Evolutionary conservation across 2,888 invertebrate genomes (phyloP).

Genomic region (Coenonympha arcania): DNA sequence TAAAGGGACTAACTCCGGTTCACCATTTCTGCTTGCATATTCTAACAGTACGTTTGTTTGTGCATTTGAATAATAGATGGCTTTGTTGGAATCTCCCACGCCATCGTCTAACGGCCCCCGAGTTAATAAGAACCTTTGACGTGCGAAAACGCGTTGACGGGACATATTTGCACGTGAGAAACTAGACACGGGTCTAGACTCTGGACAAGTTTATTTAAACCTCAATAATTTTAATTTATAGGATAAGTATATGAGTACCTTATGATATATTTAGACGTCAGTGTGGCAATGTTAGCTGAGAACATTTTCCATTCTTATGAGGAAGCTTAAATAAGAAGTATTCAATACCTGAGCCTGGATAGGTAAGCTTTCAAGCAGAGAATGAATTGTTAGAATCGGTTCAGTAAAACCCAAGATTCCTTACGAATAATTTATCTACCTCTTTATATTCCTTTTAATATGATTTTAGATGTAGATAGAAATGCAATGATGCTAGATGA

Average conservation of each 20-base stretch:
- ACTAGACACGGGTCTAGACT: neutral
- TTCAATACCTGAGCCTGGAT: no score
- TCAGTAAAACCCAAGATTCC: no score
- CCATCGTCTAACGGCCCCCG: conserved; percentile 51
- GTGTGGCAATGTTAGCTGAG: no score
- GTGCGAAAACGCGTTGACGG: conserved; percentile 46
- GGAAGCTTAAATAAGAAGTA: no score
- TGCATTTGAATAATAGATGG: conserved; percentile 20
- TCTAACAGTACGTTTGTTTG: conserved; percentile 20
- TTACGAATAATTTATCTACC: no score
- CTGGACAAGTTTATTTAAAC: neutral
- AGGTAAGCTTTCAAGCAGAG: no score
- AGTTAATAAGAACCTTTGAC: conserved; percentile 35
- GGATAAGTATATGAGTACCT: neutral
- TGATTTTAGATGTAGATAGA: no score
- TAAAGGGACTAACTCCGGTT: conserved; percentile 1
- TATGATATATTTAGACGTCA: no score
- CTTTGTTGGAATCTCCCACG: conserved; percentile 62
- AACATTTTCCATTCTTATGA: no score
- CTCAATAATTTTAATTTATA: neutral
- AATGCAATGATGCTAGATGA: no score
- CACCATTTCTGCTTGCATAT: conserved; percentile 15
- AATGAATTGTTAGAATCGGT: no score
- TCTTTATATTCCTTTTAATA: no score
- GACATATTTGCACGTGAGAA: conserved; percentile 42